A percentile compares a stretch with the other conserved stretches of the same genome.
phyloP scores from a whole-genome alignment of 2,888 invertebrate genomes.

The Tipula lateralis region DNA sequence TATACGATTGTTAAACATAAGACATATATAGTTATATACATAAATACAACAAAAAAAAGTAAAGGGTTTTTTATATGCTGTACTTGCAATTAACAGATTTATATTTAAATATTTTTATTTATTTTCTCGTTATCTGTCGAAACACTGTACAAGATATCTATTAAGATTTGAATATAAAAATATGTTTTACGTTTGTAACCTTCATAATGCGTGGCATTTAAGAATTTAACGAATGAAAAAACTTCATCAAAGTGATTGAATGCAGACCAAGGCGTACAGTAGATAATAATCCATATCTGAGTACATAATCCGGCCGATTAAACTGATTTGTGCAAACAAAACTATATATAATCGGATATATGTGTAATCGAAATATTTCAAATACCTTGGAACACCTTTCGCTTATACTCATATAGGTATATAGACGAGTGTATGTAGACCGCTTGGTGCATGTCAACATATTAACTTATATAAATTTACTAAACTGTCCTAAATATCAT shows the following conservation, averaged over 20 bases:
- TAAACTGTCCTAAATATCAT: neutral
- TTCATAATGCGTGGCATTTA: neutral
- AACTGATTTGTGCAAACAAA: neutral
- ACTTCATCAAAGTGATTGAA: neutral
- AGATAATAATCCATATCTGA: neutral
- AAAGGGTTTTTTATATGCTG: neutral
- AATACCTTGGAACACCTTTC: neutral
- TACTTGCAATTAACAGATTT: constrained; percentile 19
- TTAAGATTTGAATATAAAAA: neutral
- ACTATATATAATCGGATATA: neutral
- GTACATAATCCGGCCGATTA: neutral
- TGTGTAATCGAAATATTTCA: neutral
- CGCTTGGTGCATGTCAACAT: neutral
- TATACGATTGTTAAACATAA: neutral
- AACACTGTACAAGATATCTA: neutral
- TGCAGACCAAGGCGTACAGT: neutral
- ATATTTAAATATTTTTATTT: neutral
- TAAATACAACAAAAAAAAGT: neutral
- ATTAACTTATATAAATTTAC: neutral
- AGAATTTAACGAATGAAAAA: neutral
- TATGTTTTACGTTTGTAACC: neutral
- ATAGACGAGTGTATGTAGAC: neutral
- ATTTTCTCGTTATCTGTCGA: neutral
- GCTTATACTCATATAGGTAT: neutral
- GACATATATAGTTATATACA: neutral